These are phyloP conservation scores for Andrena cerasifolii DNA, from an alignment of 1,140 invertebrate species.

Conservation along the genomic window DNA sequence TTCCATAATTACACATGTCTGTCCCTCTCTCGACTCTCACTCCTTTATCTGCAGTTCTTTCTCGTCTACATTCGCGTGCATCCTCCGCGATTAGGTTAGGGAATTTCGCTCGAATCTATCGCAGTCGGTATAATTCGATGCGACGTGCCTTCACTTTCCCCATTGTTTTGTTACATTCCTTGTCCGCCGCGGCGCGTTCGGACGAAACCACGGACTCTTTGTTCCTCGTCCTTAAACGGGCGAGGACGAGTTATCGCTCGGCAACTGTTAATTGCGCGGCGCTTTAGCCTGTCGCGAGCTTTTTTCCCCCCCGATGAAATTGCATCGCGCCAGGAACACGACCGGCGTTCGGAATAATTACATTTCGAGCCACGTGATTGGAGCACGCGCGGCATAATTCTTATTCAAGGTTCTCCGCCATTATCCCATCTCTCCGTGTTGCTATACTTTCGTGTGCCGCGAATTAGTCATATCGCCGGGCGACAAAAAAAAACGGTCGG, in stretches of 20 bases:
- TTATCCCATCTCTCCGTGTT: not conserved
- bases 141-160: too few species aligned
- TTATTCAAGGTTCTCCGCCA: not conserved
- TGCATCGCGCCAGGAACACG: too few species aligned
- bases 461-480: not conserved
- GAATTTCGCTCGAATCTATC: too few species aligned
- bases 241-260: not conserved
- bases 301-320: too few species aligned
- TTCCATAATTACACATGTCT: too few species aligned
- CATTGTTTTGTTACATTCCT: conserved; percentile 19
- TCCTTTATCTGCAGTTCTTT: too few species aligned
- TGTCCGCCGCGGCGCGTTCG: not conserved
- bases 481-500: not conserved
- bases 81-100: too few species aligned
- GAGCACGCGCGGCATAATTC: not conserved
- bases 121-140: too few species aligned
- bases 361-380: not conserved
- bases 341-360: not conserved
- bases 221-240: not conserved
- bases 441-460: not conserved
- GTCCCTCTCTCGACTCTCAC: too few species aligned
- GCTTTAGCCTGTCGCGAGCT: too few species aligned
- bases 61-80: too few species aligned
- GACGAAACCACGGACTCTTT: not conserved
- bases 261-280: not conserved